Evolutionary conservation across 2,888 invertebrate genomes (phyloP), one percentile per base, ranked within the genome.

Genomic region (Parnassius orleans): DNA sequence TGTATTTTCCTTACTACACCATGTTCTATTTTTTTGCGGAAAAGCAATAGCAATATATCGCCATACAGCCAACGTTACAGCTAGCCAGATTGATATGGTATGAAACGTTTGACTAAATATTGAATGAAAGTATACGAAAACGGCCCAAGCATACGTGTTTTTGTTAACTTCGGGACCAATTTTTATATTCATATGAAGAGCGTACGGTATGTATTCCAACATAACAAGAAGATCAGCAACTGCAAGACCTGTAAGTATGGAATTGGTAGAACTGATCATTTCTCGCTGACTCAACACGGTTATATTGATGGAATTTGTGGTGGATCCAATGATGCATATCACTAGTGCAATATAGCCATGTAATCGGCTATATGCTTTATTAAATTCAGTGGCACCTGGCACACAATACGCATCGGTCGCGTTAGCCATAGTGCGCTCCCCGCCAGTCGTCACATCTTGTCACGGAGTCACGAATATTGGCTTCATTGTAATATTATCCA

Each of bases 221-320:
- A 98, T 98, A 14, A 98, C 98, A n/a, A 98, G 93, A 44, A 98
- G 93, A 81, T 98, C 98, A 14, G 98, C 97, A 10, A 98, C 95
- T 0, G 98, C 98, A 43, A 97, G 92, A 7, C 96, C 97, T 0
- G 97, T 97, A 50, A 98, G 93, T 64, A 98, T 97, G 58, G 96
- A 95, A 87, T 98, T 98, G 42, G 98, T 98, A 3, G 98, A 95
- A 64, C 97, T 97, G 67, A 94, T 92, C 98, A 98, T 98, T 83
- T 98, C 97, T 43, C 95, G 95, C 12, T 97, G 94, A 10, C 98
- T 96, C 59, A 98, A 92, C 11, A 98, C 97, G 50, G 96, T 95
- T 67, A 98, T 96, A 86, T 98, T 98, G 74, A 98, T 93, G n/a
- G 96, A 93, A 83, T 98, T 98, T 63, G 98, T 96, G 50, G 98